Evolutionary conservation across 37 sponge, comb jelly and placozoan genomes (phyloP), one percentile per base, ranked within the genome.

Genomic region (Petrosia ficiformis): DNA sequence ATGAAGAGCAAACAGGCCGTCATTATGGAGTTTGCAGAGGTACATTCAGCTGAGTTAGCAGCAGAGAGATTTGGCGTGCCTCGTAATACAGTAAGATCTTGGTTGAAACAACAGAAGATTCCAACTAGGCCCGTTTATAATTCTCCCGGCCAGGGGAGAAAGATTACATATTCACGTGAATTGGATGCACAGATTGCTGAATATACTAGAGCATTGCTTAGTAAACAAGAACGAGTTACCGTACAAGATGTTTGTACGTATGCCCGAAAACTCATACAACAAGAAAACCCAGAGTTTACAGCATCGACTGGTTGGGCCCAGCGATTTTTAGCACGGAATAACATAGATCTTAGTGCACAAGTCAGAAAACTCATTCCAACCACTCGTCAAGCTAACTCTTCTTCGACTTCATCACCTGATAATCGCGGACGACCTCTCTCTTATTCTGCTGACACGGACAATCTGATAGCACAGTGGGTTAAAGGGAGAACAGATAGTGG

Each of bases 301-400:
- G 92, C 92, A 34, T 91, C 92, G 22, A 58, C 83, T 1, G 92
- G 92, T 2, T 91, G 92, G 92, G 92, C 87, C 4, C 83, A 91
- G 26, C 44, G 92, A 31, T 86, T 91, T 41, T 80, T 91, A 2
- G 38, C 68, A 24, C 30, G 92, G 8, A 76, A 91, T 54, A 57
- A 71, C 61, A 82, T 91, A 1, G 85, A 78, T 5, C 73, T 89
- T 0, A 41, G 78, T 4, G 21, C 2, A 36, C 70, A 70, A 29
- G 14, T 61, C 5, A 61, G 63, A 29, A 61, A 61, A 29, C 26
- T 61, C 28, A 26, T 61, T n/a, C 63, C 63, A 26, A 26, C 63
- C 14, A 48, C 8, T 14, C 5, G 63, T 8, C 63, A n/a, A 22
- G 6, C 63, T 26, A 22, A 29, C n/a, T 6, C 28, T n/a, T n/a